phyloP scores from a whole-genome alignment of 2,888 invertebrate genomes.

The Phymatocera aterrima region DNA sequence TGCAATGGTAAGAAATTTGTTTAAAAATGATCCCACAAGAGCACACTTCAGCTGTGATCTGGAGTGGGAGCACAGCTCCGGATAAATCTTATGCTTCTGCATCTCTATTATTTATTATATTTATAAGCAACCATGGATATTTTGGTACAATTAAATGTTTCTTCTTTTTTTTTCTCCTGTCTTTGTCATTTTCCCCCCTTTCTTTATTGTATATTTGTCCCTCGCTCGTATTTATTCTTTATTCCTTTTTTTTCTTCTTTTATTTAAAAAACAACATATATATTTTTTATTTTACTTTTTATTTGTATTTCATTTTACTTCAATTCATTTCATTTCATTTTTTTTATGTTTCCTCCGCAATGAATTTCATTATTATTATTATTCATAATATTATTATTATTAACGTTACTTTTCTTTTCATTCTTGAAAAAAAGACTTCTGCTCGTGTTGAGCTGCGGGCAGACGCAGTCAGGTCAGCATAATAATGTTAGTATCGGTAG shows the following conservation, averaged over 20 bases:
- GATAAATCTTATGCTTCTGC: constrained; percentile 73
- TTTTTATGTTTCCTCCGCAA: constrained; percentile 49
- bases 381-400: constrained; percentile 61
- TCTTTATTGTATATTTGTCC: constrained; percentile 67
- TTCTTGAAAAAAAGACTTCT: constrained; percentile 64
- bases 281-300: constrained; percentile 53
- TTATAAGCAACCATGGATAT: constrained; percentile 73
- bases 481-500: constrained; percentile 66
- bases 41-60: constrained; percentile 68
- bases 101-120: constrained; percentile 72
- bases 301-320: too few relatives aligned
- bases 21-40: constrained; percentile 72
- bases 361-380: constrained; percentile 52
- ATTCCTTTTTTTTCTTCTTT: constrained; percentile 57
- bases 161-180: constrained; percentile 57
- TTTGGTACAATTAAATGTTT: constrained; percentile 71
- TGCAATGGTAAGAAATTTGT: constrained; percentile 73
- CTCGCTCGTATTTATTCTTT: constrained; percentile 59
- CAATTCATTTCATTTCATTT: too few relatives aligned
- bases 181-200: constrained; percentile 58
- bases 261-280: constrained; percentile 67
- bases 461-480: constrained; percentile 66
- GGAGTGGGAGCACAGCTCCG: constrained; percentile 73
- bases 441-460: constrained; percentile 60
- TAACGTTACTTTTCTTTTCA: constrained; percentile 58